A percentile compares a stretch with the other conserved stretches of the same genome.
These are phyloP conservation scores for Brachionus sp. DNA, from an alignment of 1,140 invertebrate species.

Conservation along the genomic window DNA sequence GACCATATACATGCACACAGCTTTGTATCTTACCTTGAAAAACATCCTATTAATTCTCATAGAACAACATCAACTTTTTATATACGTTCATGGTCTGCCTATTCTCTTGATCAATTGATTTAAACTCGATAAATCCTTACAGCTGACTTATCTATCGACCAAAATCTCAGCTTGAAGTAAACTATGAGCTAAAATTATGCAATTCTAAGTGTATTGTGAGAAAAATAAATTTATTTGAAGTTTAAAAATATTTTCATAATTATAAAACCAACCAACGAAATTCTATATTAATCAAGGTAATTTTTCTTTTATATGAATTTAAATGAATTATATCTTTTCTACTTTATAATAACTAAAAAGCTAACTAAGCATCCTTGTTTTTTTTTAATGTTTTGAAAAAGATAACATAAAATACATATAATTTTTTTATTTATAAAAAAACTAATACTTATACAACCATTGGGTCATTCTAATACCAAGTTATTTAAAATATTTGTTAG, in stretches of 20 bases:
- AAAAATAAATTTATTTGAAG: not conserved
- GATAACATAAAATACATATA: constrained; percentile 1
- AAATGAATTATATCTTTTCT: not conserved
- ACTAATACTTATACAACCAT: not conserved
- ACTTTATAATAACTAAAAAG: not conserved
- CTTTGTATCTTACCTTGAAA: too few relatives aligned
- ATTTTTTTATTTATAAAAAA: not conserved
- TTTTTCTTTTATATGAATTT: too few relatives aligned
- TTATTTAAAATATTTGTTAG: constrained; percentile 1
- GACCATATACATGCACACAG: too few relatives aligned
- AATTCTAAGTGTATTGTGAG: not conserved
- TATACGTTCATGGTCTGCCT: too few relatives aligned
- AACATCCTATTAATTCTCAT: too few relatives aligned
- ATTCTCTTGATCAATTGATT: too few relatives aligned
- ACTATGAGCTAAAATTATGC: not conserved
- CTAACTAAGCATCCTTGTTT: not conserved
- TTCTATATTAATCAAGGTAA: not conserved
- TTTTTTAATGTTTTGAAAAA: not conserved
- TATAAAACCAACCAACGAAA: not conserved
- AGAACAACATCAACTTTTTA: too few relatives aligned
- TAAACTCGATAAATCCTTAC: too few relatives aligned
- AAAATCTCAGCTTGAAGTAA: not conserved
- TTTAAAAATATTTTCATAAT: not conserved
- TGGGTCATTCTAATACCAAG: not conserved
- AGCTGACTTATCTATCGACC: not conserved